Percentiles rank a stretch among this genome's conserved stretches.
Evolutionary conservation across 2,888 invertebrate species (phyloP).

Genomic region (Caradrina kadenii): DNA sequence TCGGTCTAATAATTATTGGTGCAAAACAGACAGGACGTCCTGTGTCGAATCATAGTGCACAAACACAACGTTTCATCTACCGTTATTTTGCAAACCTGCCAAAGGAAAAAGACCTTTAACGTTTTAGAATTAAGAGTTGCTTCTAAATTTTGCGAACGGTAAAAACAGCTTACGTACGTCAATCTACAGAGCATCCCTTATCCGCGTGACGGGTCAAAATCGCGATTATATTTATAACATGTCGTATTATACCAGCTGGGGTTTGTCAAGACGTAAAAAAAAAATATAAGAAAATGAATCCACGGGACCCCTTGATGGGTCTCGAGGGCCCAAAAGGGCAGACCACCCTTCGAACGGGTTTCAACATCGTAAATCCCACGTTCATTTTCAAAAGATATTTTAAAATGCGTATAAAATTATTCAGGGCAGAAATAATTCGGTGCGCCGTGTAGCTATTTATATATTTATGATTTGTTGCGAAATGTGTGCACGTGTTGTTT

Average conservation of each 20-base stretch:
- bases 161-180: slow-evolving; percentile 61
- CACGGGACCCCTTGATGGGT: slow-evolving; percentile 77
- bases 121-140: slow-evolving; percentile 36
- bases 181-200: slow-evolving; percentile 84
- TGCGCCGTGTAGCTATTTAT: slow-evolving; percentile 81
- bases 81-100: slow-evolving; percentile 44
- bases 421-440: slow-evolving; percentile 89
- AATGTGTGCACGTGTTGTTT: slow-evolving; percentile 81
- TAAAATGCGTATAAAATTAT: slow-evolving; percentile 90
- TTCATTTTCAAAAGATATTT: slow-evolving; percentile 88
- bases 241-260: slow-evolving; percentile 88
- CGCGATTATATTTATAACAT: slow-evolving; percentile 90
- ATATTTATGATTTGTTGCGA: slow-evolving; percentile 75
- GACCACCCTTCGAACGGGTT: slow-evolving; percentile 89
- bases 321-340: slow-evolving; percentile 74
- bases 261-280: slow-evolving; percentile 88
- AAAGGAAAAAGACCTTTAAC: slow-evolving; percentile 65
- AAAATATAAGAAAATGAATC: slow-evolving; percentile 86
- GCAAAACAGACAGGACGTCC: slow-evolving; percentile 89
- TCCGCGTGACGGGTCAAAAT: slow-evolving; percentile 89
- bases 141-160: slow-evolving; percentile 14
- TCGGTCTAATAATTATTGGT: slow-evolving; percentile 87
- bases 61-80: slow-evolving; percentile 70
- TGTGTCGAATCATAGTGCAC: slow-evolving; percentile 83
- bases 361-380: slow-evolving; percentile 88